Evolutionary conservation across 2,888 invertebrate species (phyloP).

Genomic region (Xestoiulus laeticollis): DNA sequence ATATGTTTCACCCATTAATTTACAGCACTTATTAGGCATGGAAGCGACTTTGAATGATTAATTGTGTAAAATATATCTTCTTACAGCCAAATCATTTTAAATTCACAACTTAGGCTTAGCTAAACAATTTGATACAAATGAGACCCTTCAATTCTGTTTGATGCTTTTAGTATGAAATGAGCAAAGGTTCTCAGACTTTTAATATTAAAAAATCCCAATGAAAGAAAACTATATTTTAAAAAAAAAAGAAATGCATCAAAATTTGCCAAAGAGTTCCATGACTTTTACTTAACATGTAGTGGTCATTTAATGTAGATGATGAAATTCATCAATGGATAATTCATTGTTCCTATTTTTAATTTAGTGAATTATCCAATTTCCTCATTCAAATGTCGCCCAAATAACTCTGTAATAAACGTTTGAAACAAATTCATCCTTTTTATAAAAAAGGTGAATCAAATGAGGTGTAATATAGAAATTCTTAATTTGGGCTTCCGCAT

Average conservation of each 20-base stretch:
- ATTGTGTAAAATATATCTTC: neutral
- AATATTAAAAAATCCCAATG: no score
- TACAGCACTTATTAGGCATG: neutral
- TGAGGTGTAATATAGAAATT: no score
- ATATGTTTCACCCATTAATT: neutral
- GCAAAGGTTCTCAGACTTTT: no score
- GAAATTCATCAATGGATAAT: neutral
- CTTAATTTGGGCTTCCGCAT: no score
- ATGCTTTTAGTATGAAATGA: no score
- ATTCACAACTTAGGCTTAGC: neutral
- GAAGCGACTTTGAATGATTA: neutral
- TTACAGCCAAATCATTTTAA: neutral
- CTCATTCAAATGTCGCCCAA: neutral
- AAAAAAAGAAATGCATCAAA: neutral
- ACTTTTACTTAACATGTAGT: neutral
- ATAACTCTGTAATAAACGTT: neutral
- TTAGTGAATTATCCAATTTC: neutral
- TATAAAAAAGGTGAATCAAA: neutral
- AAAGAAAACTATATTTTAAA: no score
- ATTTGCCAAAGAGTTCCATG: slow-evolving; percentile 21
- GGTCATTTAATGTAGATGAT: neutral
- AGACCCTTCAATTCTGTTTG: neutral
- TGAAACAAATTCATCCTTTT: neutral
- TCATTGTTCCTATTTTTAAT: slow-evolving; percentile 23
- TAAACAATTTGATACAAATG: neutral